Evolutionary conservation across 2,888 invertebrate genomes (phyloP).

Genomic region (Ichneumon xanthorius): DNA sequence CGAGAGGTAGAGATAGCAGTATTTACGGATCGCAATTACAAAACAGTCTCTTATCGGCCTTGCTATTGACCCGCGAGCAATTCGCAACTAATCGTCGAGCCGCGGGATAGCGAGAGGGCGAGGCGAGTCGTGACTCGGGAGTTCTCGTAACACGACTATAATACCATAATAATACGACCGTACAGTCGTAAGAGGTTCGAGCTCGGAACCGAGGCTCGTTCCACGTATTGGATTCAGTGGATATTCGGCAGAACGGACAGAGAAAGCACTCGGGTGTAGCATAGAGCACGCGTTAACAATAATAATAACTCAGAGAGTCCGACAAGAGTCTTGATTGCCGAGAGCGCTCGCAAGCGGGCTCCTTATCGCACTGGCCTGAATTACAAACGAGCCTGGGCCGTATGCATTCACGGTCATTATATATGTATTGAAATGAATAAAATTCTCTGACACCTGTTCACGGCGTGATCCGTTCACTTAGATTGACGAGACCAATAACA

Average conservation of each 20-base stretch:
- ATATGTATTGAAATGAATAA: conserved; percentile 10
- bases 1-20: background rate
- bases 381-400: conserved; percentile 44
- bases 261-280: background rate
- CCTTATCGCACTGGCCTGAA: conserved; percentile 60
- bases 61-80: conserved; percentile 49
- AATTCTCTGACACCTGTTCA: conserved; percentile 22
- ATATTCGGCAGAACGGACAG: conserved; percentile 20
- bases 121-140: conserved; percentile 30
- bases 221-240: conserved; percentile 15
- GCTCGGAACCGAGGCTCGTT: conserved; percentile 6
- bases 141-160: conserved; percentile 8
- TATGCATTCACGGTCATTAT: conserved; percentile 46
- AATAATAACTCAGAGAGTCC: conserved; percentile 61
- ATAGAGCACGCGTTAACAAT: conserved; percentile 32
- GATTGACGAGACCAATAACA: background rate
- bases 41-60: conserved; percentile 55
- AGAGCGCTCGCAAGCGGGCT: conserved; percentile 36
- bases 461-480: background rate
- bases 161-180: background rate
- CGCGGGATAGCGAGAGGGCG: conserved; percentile 4
- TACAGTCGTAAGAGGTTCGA: background rate
- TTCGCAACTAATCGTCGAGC: conserved; percentile 34
- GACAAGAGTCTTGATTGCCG: conserved; percentile 61
- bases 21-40: conserved; percentile 45